Evolutionary conservation across 2,113 vertebrate species (phyloP), one percentile per base, ranked within the genome.

Genomic region (Pseudorectes ferrugineus): DNA sequence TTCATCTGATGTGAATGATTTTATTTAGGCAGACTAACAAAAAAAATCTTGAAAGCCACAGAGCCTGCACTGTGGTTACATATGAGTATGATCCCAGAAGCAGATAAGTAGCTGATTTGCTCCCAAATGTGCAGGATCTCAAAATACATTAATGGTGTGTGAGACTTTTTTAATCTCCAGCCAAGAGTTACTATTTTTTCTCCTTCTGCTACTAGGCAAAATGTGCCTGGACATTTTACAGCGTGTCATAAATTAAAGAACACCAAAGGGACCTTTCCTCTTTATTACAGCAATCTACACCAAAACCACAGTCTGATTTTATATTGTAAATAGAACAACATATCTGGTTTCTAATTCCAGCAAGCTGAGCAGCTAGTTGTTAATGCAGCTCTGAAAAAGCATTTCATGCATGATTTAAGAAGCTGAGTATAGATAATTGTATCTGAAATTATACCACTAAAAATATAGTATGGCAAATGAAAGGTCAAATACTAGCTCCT

Each of bases 311-410:
- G 28, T 49, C 59, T 77, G 91, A 92, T 86, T 93, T 94, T 92
- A 90, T 90, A 84, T 33, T 88, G 82, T 96, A 96, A 97, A 97
- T 92, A 95, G 58, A 97, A 77, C n/a, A 92, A 83, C 63, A 65
- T 96, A 90, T 93, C 78, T 84, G 72, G 75, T 93, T 95, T 96
- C 88, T 84, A 90, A 88, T 72, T 90, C 51, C 46, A 95, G 67
- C 51, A 71, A 93, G 82, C 71, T 17, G 88, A 93, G 89, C 49
- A 89, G 54, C 62, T 88, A 76, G 89, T 46, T 94, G 85, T 79
- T 96, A 92, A 96, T 70, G 55, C 80, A 75, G 48, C 46, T 71
- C 63, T 59, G 67, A 74, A 90, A 93, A 85, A 90, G 55, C 51
- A 80, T 89, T 96, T 96, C 40, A 88, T 71, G 71, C 55, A 77